Conservation (phyloP, 1,140 invertebrate species). For the Drosophila pseudoobscura region DNA sequence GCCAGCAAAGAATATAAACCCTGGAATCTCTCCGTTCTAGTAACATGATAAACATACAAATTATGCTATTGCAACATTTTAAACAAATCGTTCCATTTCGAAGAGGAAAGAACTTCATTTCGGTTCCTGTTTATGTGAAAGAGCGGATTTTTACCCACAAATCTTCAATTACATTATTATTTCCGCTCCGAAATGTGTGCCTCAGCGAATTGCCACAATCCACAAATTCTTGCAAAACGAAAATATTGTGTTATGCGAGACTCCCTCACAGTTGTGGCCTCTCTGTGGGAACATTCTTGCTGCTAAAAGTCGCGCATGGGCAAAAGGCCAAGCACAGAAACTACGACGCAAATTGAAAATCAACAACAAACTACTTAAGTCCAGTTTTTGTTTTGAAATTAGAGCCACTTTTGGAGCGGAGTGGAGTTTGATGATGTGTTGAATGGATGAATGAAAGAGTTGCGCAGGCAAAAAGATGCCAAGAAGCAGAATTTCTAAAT, state of each 20-base stretch:
- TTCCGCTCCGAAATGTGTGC: slow-evolving; percentile 39
- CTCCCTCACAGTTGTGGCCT: slow-evolving; percentile 17
- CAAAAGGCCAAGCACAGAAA: slow-evolving; percentile 30
- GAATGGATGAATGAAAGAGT: slow-evolving; percentile 35
- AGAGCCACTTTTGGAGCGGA: slow-evolving; percentile 30
- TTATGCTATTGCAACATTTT: too few relatives aligned
- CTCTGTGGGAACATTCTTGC: slow-evolving; percentile 25
- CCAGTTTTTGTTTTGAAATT: slow-evolving; percentile 71
- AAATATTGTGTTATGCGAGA: slow-evolving; percentile 55
- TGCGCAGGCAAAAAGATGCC: slow-evolving; percentile 6
- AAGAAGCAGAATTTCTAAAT: not conserved
- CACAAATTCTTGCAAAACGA: slow-evolving; percentile 42
- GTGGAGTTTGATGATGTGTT: not conserved
- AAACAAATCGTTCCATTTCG: not conserved
- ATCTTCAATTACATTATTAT: slow-evolving; percentile 48
- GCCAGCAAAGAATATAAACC: too few relatives aligned
- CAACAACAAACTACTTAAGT: slow-evolving; percentile 64
- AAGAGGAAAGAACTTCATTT: slow-evolving; percentile 3
- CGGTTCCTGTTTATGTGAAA: too few relatives aligned
- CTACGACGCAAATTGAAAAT: slow-evolving; percentile 57
- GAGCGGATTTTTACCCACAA: slow-evolving; percentile 51
- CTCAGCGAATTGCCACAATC: slow-evolving; percentile 33
- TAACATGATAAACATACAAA: too few relatives aligned
- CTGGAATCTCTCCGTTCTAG: too few relatives aligned
- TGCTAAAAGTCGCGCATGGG: slow-evolving; percentile 55